Percentiles rank a stretch among this genome's conserved stretches.
Conservation (phyloP, 2,797 vertebrate genomes). For the Pantherophis alleghaniensis region DNA sequence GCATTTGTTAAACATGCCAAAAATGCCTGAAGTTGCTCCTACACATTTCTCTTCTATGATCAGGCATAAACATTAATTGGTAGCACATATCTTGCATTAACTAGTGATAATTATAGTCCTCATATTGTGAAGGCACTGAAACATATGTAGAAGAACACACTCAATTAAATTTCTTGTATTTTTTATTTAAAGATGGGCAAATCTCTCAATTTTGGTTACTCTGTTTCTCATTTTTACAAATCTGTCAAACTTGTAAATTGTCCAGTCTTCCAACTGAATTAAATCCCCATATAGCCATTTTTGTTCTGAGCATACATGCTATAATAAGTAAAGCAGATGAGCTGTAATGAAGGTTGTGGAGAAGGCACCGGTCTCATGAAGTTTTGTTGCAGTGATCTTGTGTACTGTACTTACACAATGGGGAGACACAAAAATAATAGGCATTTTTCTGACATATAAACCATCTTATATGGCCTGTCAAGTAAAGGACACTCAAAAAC, state of each 20-base stretch:
- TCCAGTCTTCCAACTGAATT: neutral
- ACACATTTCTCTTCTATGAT: slow-evolving; percentile 6
- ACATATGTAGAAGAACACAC: slow-evolving; percentile 18
- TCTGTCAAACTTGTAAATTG: neutral
- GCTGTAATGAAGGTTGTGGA: neutral
- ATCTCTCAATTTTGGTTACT: neutral
- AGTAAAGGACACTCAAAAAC: neutral
- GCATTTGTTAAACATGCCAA: slow-evolving; percentile 26
- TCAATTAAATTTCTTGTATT: neutral
- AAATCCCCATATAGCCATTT: neutral
- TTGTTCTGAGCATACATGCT: neutral
- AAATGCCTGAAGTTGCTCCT: slow-evolving; percentile 21
- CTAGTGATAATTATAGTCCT: slow-evolving; percentile 10
- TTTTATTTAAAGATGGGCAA: neutral
- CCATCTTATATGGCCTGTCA: neutral
- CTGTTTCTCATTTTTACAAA: neutral
- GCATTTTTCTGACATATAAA: neutral
- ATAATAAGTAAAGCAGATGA: neutral
- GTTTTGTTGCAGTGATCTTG: neutral
- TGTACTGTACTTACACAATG: neutral
- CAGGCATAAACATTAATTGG: slow-evolving; percentile 15
- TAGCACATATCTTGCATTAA: neutral
- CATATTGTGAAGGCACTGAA: slow-evolving; percentile 4
- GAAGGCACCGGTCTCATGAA: neutral
- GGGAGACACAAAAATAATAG: neutral